Percentiles rank a stretch among this genome's conserved stretches.
Conservation (phyloP, 2,888 invertebrate genomes). For the Augiades crinisus region DNA sequence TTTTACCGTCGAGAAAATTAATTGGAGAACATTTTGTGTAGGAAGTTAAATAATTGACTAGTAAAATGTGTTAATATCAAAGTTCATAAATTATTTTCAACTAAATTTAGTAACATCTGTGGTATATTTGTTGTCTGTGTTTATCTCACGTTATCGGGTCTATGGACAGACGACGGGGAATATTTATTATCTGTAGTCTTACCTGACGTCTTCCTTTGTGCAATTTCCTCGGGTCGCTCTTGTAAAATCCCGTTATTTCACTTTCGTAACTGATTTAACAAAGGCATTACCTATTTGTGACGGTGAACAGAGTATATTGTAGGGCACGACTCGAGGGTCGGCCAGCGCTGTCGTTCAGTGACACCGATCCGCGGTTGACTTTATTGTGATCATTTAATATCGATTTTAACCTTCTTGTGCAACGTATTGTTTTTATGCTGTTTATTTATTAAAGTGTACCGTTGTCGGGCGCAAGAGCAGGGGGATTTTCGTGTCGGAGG, state of each 20-base stretch:
- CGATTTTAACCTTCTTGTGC: slow-evolving; percentile 67
- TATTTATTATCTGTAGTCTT: slow-evolving; percentile 5
- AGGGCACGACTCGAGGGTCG: slow-evolving; percentile 48
- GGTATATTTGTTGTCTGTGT: no score
- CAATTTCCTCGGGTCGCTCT: slow-evolving; percentile 67
- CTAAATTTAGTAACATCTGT: no score
- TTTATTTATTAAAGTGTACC: slow-evolving; percentile 67
- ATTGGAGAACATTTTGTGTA: no score
- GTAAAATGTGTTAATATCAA: no score
- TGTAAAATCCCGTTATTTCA: slow-evolving; percentile 75
- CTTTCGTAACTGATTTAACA: slow-evolving; percentile 73
- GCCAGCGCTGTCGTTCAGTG: slow-evolving; percentile 45
- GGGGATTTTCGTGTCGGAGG: slow-evolving; percentile 70
- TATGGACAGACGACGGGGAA: neutral
- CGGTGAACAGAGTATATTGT: slow-evolving; percentile 53
- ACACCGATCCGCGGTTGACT: slow-evolving; percentile 52
- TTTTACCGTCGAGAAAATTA: no score
- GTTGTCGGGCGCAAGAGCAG: slow-evolving; percentile 57
- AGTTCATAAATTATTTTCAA: no score
- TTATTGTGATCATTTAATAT: slow-evolving; percentile 63
- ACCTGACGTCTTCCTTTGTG: slow-evolving; percentile 63
- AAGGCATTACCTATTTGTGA: slow-evolving; percentile 65
- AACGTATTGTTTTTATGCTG: slow-evolving; percentile 67
- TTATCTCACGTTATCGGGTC: neutral
- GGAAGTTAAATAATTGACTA: no score